A percentile compares a stretch with the other conserved stretches of the same genome.
Conservation (phyloP, 2,888 invertebrate genomes). For the Creontiades dilutus region DNA sequence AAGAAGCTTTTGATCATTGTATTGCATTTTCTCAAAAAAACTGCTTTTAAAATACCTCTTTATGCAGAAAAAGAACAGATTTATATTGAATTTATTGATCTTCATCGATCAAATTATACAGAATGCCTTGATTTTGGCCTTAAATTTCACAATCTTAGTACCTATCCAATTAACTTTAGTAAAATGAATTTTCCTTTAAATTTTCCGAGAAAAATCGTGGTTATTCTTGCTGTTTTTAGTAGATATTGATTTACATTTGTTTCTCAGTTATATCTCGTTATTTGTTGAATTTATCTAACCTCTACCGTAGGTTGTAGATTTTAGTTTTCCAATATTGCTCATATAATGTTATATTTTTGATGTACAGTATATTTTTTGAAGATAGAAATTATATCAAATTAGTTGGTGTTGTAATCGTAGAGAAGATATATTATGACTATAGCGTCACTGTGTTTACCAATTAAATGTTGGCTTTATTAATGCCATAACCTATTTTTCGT, state of each 20-base stretch:
- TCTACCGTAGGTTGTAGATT: not conserved
- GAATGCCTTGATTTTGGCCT: not conserved
- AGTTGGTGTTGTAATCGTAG: not conserved
- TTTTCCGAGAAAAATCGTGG: not conserved
- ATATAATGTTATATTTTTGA: constrained; percentile 34
- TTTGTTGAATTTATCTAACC: not conserved
- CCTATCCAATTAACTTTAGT: not conserved
- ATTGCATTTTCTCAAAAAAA: not conserved
- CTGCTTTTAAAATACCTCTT: not conserved
- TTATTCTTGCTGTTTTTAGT: not conserved
- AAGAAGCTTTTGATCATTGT: constrained; percentile 1
- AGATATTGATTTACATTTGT: not conserved
- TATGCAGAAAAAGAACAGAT: not conserved
- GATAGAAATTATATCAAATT: not conserved
- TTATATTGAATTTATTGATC: not conserved
- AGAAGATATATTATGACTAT: not conserved
- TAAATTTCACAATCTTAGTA: not conserved
- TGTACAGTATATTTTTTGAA: constrained; percentile 42
- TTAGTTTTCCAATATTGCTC: constrained; percentile 16
- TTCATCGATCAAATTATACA: not conserved
- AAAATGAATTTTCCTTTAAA: not conserved
- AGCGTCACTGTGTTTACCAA: not conserved
- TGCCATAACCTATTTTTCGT: not conserved
- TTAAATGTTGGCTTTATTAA: constrained; percentile 2
- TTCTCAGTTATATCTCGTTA: not conserved